Base-by-base conservation (phyloP, 1,140 invertebrate species). In the Calosoma granatense region DNA sequence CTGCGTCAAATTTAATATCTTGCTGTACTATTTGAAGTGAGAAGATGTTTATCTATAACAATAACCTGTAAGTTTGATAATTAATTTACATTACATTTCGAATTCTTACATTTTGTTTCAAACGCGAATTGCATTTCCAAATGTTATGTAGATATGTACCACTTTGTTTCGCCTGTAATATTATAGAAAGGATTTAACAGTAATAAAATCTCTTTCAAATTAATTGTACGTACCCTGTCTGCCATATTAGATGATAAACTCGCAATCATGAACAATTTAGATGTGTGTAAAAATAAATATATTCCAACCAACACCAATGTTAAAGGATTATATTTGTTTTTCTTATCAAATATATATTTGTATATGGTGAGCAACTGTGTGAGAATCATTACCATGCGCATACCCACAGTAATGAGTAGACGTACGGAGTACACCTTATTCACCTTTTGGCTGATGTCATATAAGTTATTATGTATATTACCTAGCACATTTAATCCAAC, bases 201-300 rank as follows among this genome's bases (percentile, higher is more conserved):
- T n/a, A n/a, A n/a, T n/a, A n/a, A n/a, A n/a, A n/a, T n/a, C n/a
- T n/a, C n/a, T n/a, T n/a, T n/a, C n/a, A n/a, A n/a, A n/a, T n/a
- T n/a, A n/a, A n/a, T n/a, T n/a, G n/a, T n/a, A n/a, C n/a, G n/a
- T n/a, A 36, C 26, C 26, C n/a, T 36, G n/a, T 36, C 26, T 9
- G 26, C 26, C n/a, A n/a, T 36, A 36, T 36, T 36, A 9, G 26
- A 36, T 9, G 41, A 47, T 4, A 47, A 6, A 47, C 41, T 47
- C 4, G 41, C 41, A 11, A 47, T 47, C 41, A 47, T 47, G 17
- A 47, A 47, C 9, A 47, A 9, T 47, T 47, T 47, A 9, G 41
- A 47, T 11, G 41, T 47, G 17, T 47, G 41, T 17, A 47, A 17
- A 47, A 47, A 47, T 47, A 47, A 47, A 47, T 47, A 47, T 12